Conservation (phyloP, 35 echinoderm and acorn worm genomes). For the Apostichopus japonicus region DNA sequence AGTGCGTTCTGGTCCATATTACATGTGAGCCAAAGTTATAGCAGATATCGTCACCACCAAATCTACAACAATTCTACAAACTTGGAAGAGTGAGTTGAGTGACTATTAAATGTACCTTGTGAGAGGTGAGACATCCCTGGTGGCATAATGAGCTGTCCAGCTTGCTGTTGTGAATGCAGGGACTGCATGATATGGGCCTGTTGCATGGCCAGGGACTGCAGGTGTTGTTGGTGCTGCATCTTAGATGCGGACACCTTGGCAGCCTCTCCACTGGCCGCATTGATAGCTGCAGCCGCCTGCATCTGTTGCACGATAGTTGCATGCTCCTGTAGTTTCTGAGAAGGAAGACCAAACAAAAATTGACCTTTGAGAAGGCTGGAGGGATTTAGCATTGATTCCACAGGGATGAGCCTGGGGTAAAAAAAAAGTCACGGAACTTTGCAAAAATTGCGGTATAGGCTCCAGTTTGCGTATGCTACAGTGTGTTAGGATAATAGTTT, state of each 20-base stretch:
- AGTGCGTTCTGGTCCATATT: too few species aligned
- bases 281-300: constrained; percentile 78
- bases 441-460: too few species aligned
- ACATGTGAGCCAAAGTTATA: too few species aligned
- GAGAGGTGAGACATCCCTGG: constrained; percentile 70
- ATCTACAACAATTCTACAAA: too few species aligned
- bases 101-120: constrained; percentile 60
- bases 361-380: too few species aligned
- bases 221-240: constrained; percentile 87
- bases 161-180: constrained; percentile 84
- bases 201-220: constrained; percentile 86
- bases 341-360: background rate
- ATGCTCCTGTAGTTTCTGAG: constrained; percentile 85
- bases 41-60: too few species aligned
- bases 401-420: too few species aligned
- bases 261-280: constrained; percentile 36
- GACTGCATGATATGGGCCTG: constrained; percentile 89
- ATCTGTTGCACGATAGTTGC: constrained; percentile 79
- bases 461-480: too few species aligned
- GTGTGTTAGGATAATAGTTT: too few species aligned
- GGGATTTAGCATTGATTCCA: too few species aligned
- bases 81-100: too few species aligned
- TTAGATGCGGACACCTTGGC: constrained; percentile 56
- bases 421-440: too few species aligned
- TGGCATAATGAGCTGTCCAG: constrained; percentile 76